phyloP scores from a whole-genome alignment of 2,113 vertebrate species.

The Myodes glareolus region DNA sequence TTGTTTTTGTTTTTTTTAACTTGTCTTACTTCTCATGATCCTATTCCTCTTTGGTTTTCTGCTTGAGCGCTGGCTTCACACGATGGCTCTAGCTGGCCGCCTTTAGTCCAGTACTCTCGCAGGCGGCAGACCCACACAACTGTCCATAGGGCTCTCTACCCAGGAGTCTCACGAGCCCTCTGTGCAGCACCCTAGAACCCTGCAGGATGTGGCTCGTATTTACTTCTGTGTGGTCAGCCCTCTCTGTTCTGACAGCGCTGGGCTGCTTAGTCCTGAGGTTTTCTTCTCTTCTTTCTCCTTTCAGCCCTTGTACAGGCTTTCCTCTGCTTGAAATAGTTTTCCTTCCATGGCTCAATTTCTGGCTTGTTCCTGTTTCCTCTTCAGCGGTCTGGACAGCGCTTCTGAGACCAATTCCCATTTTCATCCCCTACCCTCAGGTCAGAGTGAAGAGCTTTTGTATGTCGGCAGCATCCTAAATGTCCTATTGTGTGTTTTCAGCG shows the following conservation, averaged over 20 bases:
- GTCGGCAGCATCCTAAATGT: neutral
- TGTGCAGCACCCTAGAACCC: neutral
- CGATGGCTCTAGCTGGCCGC: neutral
- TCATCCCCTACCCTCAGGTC: neutral
- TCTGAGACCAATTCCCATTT: slow-evolving; percentile 8
- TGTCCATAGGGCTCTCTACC: fast-evolving
- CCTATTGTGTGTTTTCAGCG: neutral
- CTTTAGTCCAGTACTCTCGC: neutral
- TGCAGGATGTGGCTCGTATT: neutral
- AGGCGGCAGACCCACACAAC: neutral
- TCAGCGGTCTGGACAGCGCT: neutral
- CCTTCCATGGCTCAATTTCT: neutral
- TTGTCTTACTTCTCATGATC: neutral
- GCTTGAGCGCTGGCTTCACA: neutral
- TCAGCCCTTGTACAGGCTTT: neutral
- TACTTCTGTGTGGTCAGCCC: neutral
- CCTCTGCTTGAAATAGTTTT: neutral
- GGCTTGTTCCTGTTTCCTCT: neutral
- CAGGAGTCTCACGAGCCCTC: neutral
- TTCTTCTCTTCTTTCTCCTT: neutral
- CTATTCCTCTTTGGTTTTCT: neutral
- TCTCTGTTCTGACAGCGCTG: neutral
- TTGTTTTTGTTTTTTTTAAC: neutral
- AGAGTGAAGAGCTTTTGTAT: neutral
- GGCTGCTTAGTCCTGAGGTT: neutral